Evolutionary conservation across 2,888 invertebrate species (phyloP), one percentile per base, ranked within the genome.

Genomic region (Pristionchus fissidentatus): DNA sequence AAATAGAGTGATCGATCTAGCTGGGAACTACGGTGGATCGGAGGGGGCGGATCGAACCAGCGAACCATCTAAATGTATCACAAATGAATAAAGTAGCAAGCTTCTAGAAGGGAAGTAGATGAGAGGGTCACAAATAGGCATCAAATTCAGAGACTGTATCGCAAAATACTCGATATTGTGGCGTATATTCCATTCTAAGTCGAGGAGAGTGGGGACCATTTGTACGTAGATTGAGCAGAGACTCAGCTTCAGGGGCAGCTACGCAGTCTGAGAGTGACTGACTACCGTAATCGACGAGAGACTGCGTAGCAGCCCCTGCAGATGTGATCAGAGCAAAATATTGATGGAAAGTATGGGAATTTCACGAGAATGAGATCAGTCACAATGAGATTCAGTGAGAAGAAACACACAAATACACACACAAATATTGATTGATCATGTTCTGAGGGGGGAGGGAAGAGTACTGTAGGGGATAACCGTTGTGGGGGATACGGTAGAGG

Each of bases 231-330:
- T 60, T 80, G 80, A 80, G 80, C 80, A 80, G 26, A 26, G 26
- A 52, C 22, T 73, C 46, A 32, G 41, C 49, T 8, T 55, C 78
- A 29, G 43, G 60, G 80, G 80, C 80, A 60, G 80, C 80, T 60
- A 80, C 52, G 29, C 80, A 80, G 80, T 80, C 78, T n/a, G 29
- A 10, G 19, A n/a, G n/a, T n/a, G n/a, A n/a, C n/a, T 10, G 19
- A 10, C 10, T 73, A 73, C 32, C 41, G 73, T n/a, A 49, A 7
- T 10, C n/a, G 29, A 22, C 3, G n/a, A 57, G 80, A 49, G 80
- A 80, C 80, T 80, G 80, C 80, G 13, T 80, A 60, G 80, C 80
- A 80, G 80, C 57, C 80, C 80, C 78, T 35, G 52, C 78, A 78
- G 49, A 35, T 38, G 32, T 32, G 78, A 73, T 73, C 43, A 78